Evolutionary conservation across 2,113 vertebrate genomes (phyloP).

Genomic region (Okapia johnstoni): DNA sequence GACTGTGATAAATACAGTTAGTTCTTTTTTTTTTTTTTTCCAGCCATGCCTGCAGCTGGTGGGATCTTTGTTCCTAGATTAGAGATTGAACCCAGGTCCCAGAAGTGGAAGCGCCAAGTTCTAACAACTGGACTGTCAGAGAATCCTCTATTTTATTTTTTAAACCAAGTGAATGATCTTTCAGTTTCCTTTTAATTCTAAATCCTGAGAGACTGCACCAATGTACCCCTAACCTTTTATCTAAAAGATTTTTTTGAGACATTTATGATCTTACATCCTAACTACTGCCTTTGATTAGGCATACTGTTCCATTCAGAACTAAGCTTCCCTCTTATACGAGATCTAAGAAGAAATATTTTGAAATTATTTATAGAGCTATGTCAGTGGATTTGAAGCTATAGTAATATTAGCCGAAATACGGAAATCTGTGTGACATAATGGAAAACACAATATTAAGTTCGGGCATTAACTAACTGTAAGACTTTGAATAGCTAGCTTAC

Average conservation of each 20-base stretch:
- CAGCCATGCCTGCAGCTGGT: neutral
- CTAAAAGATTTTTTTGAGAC: neutral
- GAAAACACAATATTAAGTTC: neutral
- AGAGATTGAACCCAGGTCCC: neutral
- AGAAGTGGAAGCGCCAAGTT: neutral
- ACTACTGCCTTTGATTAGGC: neutral
- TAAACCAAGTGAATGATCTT: neutral
- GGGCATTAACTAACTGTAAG: neutral
- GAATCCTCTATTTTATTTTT: neutral
- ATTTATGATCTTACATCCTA: neutral
- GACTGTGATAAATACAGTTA: neutral
- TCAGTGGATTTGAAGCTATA: neutral
- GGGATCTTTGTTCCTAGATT: neutral
- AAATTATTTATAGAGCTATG: constrained; percentile 10
- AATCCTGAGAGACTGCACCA: neutral
- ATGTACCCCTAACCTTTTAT: neutral
- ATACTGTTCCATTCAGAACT: neutral
- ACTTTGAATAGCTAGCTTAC: neutral
- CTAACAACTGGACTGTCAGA: neutral
- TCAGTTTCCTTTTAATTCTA: constrained; percentile 14
- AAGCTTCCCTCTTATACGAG: neutral
- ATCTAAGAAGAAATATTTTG: neutral
- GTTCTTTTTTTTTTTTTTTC: neutral
- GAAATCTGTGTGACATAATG: neutral
- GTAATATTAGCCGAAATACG: neutral